phyloP scores from a whole-genome alignment of 2,888 invertebrate genomes.

The Oasisia sp. region DNA sequence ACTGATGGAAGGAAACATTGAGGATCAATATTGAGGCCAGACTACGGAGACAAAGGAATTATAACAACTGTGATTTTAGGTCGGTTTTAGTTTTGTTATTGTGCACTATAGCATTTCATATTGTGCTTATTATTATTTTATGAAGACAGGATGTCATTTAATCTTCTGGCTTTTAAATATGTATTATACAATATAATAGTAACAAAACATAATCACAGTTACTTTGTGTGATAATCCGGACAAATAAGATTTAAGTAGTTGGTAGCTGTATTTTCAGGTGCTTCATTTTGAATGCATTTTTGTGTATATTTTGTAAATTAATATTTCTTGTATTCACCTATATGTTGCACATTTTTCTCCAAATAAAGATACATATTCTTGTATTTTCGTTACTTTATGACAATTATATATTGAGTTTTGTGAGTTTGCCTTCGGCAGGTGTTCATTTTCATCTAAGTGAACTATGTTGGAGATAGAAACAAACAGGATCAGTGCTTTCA shows the following conservation, averaged over 20 bases:
- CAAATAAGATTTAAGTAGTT: no score
- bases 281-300: no score
- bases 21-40: no score
- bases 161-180: background rate
- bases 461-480: background rate
- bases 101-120: background rate
- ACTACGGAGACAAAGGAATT: background rate
- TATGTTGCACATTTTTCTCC: background rate
- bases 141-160: background rate
- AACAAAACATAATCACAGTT: no score
- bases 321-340: background rate
- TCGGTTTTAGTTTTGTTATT: background rate
- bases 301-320: no score
- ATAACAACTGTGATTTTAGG: background rate
- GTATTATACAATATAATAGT: no score
- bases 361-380: background rate
- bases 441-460: background rate
- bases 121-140: background rate
- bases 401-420: background rate
- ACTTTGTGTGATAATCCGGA: no score
- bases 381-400: background rate
- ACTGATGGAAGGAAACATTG: no score
- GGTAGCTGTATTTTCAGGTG: no score
- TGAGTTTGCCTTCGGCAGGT: background rate
- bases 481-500: background rate